These are phyloP conservation scores for Cydia amplana DNA, from an alignment of 1,140 invertebrate species.

Conservation along the genomic window DNA sequence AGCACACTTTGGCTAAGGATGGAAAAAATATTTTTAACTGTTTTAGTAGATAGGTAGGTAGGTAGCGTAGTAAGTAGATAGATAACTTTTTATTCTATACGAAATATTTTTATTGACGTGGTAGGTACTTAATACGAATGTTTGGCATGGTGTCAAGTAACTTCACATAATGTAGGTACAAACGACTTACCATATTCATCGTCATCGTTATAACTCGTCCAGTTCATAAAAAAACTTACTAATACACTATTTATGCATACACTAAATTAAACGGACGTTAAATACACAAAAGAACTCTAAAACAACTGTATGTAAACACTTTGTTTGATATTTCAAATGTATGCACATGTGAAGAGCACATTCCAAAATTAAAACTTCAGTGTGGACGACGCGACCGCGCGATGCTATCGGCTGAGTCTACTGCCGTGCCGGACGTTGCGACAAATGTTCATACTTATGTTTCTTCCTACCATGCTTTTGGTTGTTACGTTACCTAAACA, in stretches of 20 bases:
- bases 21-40: too few relatives aligned
- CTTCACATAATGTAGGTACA: background rate
- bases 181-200: conserved; percentile 26
- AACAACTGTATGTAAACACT: background rate
- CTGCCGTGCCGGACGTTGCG: conserved; percentile 1
- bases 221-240: background rate
- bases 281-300: background rate
- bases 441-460: conserved; percentile 2
- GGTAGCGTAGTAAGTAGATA: too few relatives aligned
- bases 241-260: background rate
- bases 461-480: background rate
- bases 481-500: background rate
- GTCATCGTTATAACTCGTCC: background rate
- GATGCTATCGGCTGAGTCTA: background rate
- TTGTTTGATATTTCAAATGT: background rate
- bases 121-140: background rate
- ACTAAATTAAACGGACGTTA: background rate
- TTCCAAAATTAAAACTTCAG: conserved; percentile 5
- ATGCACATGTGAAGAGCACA: background rate
- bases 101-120: too few relatives aligned
- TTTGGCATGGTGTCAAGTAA: background rate
- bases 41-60: too few relatives aligned
- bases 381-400: conserved; percentile 18
- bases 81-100: too few relatives aligned
- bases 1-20: too few relatives aligned